Conservation (phyloP, 2,797 vertebrate species). For the Pithecia hirsuta region DNA sequence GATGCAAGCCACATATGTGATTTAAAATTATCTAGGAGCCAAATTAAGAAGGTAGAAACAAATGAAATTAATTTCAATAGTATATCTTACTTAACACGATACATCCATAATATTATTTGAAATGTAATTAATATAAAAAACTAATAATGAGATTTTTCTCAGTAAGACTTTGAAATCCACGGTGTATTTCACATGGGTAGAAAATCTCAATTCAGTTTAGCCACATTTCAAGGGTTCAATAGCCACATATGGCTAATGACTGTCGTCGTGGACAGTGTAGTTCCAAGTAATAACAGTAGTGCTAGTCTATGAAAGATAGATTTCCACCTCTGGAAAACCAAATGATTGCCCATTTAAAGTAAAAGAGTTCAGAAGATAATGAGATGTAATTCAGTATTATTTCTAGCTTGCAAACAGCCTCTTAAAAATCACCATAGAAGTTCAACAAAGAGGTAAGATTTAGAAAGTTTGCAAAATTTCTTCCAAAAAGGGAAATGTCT, state of each 20-base stretch:
- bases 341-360: not conserved
- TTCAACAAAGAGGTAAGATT: not conserved
- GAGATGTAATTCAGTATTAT: not conserved
- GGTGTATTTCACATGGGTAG: not conserved
- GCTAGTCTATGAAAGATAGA: not conserved
- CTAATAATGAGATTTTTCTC: not conserved
- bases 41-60: not conserved
- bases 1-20: not conserved
- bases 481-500: not conserved
- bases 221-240: not conserved
- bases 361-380: not conserved
- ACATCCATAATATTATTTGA: not conserved
- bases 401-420: slow-evolving; percentile 21
- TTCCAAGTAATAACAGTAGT: not conserved
- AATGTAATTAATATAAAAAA: not conserved
- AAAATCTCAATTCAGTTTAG: not conserved
- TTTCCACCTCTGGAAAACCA: not conserved
- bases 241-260: not conserved
- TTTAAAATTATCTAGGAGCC: not conserved
- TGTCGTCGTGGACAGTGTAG: not conserved
- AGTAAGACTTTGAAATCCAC: not conserved
- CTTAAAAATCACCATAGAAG: not conserved
- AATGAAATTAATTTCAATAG: slow-evolving; percentile 14
- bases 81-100: not conserved
- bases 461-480: slow-evolving; percentile 7